Evolutionary conservation across 37 sponge, comb jelly and placozoan genomes (phyloP).

Genomic region (Cliona cf. orientalis): DNA sequence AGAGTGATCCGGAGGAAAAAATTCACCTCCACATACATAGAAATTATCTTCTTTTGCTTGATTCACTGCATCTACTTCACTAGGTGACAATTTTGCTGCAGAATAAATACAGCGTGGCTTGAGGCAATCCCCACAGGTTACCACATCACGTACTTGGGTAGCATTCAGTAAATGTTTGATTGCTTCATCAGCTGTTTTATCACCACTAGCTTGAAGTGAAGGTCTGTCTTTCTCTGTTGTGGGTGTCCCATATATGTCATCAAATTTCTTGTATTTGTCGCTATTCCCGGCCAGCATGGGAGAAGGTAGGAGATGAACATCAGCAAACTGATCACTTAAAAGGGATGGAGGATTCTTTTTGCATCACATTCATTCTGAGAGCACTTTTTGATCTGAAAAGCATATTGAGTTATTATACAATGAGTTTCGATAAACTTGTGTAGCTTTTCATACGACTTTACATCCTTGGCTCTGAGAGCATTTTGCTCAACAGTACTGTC

Average conservation of each 20-base stretch:
- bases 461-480: not conserved
- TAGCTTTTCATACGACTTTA: not conserved
- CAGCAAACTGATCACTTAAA: not conserved
- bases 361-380: not conserved
- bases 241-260: not conserved
- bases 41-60: not conserved
- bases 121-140: not conserved
- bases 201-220: not conserved
- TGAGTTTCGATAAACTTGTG: not conserved
- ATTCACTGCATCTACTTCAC: not conserved
- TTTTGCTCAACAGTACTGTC: not conserved
- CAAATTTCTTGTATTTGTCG: not conserved
- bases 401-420: not conserved
- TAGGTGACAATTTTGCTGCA: not conserved
- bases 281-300: not conserved
- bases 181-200: not conserved
- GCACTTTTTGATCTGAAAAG: not conserved
- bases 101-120: not conserved
- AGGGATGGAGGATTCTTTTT: not conserved
- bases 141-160: not conserved
- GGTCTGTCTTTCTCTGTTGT: not conserved
- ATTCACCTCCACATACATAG: not conserved
- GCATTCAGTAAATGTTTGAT: not conserved
- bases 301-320: not conserved
- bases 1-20: not conserved